Percentiles rank a stretch among this genome's conserved stretches.
These are phyloP conservation scores for Bettongia penicillata DNA, from an alignment of 2,113 vertebrate species.

Conservation along the genomic window DNA sequence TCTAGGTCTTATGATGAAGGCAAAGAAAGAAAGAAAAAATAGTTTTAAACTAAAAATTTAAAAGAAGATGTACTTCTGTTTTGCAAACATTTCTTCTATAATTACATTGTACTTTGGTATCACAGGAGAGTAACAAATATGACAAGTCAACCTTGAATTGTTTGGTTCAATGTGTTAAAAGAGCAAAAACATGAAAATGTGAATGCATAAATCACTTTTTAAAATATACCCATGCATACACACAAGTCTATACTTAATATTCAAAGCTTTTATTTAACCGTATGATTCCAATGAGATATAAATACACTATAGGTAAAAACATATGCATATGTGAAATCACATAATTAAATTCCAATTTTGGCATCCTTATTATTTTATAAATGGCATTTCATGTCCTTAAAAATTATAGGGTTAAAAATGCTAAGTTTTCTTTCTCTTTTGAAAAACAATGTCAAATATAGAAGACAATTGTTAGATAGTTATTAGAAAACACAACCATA, in stretches of 20 bases:
- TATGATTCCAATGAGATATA: not conserved
- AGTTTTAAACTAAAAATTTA: not conserved
- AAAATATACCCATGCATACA: not conserved
- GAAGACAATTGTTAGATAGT: not conserved
- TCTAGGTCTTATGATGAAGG: not conserved
- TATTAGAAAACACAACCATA: constrained; percentile 22
- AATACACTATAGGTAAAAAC: not conserved
- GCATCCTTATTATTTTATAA: not conserved
- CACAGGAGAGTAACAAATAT: not conserved
- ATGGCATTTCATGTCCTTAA: not conserved
- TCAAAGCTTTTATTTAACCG: not conserved
- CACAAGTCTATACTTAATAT: not conserved
- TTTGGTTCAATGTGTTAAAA: not conserved
- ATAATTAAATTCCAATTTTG: not conserved
- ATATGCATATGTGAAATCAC: not conserved
- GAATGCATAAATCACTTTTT: not conserved
- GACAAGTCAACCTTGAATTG: not conserved
- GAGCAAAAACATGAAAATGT: not conserved
- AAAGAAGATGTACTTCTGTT: not conserved
- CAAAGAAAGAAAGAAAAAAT: not conserved
- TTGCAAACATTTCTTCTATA: not conserved
- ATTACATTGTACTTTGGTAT: not conserved
- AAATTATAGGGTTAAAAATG: not conserved
- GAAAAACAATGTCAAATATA: constrained; percentile 17
- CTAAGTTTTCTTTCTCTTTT: constrained; percentile 3